Evolutionary conservation across 2,113 vertebrate species (phyloP).

Genomic region (Etheostoma spectabile): DNA sequence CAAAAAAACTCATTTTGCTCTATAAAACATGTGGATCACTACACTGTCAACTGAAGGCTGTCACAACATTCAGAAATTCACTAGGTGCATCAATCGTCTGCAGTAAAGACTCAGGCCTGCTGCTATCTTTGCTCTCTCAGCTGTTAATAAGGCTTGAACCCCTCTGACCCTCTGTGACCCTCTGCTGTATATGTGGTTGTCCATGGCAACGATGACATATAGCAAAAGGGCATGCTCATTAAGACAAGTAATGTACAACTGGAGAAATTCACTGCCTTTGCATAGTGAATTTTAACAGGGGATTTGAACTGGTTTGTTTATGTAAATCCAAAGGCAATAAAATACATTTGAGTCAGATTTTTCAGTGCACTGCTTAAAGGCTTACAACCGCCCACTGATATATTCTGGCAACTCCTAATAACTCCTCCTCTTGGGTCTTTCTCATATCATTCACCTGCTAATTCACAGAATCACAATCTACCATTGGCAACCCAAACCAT

Average conservation of each 20-base stretch:
- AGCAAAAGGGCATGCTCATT: slow-evolving; percentile 59
- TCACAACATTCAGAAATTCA: neutral
- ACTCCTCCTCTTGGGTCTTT: slow-evolving; percentile 26
- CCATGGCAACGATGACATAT: slow-evolving; percentile 62
- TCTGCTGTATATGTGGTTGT: slow-evolving; percentile 58
- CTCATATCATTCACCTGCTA: slow-evolving; percentile 62
- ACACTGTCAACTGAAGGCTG: neutral
- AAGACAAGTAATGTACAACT: slow-evolving; percentile 46
- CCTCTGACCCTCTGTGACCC: slow-evolving; percentile 73
- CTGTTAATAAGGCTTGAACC: slow-evolving; percentile 65
- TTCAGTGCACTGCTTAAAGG: neutral
- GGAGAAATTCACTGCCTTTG: slow-evolving; percentile 28
- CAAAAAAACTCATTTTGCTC: neutral
- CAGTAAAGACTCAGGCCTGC: slow-evolving; percentile 38
- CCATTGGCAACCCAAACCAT: slow-evolving; percentile 31
- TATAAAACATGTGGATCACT: neutral
- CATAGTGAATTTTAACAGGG: neutral
- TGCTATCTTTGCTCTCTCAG: slow-evolving; percentile 52
- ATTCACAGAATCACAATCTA: slow-evolving; percentile 53
- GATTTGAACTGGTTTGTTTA: slow-evolving; percentile 8
- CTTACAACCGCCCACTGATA: neutral
- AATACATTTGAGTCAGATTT: slow-evolving; percentile 6
- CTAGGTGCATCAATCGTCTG: slow-evolving; percentile 39
- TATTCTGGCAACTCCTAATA: slow-evolving; percentile 22
- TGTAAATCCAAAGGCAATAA: slow-evolving; percentile 25